Base-by-base conservation (phyloP, 2,113 vertebrate genomes). In the Chroicocephalus ridibundus region DNA sequence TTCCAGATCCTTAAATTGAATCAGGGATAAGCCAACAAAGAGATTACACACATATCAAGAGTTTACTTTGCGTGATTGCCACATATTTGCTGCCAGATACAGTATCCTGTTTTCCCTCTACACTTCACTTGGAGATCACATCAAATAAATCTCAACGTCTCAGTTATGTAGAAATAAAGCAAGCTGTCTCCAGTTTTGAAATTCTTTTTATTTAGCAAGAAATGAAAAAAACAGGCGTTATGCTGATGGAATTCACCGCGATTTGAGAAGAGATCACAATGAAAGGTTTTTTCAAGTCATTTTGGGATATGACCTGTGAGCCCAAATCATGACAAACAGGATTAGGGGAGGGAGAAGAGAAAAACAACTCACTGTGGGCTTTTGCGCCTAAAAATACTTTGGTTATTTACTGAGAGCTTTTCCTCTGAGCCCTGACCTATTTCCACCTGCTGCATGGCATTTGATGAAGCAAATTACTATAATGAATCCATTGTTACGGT, bases 51-150 rank as follows among this genome's bases (percentile, higher is more conserved):
- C 78, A 62, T 97, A 96, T 96, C 91, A n/a, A 82, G 88, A 96
- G 97, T 98, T 98, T 97, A 89, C 77, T 98, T 98, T 98, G 94
- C 9, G 3, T 96, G 95, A 95, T 88, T 95, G 93, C 94, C 95
- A 97, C 75, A 65, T 82, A 93, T 44, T 89, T 97, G 58, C 83
- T 98, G 88, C 90, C 96, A 98, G 93, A 97, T 93, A 96, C 58
- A 91, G 92, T 95, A 96, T 97, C 94, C 96, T 97, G 94, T 98
- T 98, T 97, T 97, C 94, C 91, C 83, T 97, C 86, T 92, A 49
- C 47, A 49, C 87, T 97, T 86, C 94, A 47, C 69, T 97, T 97
- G 96, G 95, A 97, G 82, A 93, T 93, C 90, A 92, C 93, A 94
- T 97, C 97, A 97, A 97, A 93, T 95, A 97, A 97, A 95, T 85